Percentiles rank a stretch among this genome's conserved stretches.
These are phyloP conservation scores for Crenuchus spilurus DNA, from an alignment of 2,797 vertebrate genomes.

Conservation along the genomic window DNA sequence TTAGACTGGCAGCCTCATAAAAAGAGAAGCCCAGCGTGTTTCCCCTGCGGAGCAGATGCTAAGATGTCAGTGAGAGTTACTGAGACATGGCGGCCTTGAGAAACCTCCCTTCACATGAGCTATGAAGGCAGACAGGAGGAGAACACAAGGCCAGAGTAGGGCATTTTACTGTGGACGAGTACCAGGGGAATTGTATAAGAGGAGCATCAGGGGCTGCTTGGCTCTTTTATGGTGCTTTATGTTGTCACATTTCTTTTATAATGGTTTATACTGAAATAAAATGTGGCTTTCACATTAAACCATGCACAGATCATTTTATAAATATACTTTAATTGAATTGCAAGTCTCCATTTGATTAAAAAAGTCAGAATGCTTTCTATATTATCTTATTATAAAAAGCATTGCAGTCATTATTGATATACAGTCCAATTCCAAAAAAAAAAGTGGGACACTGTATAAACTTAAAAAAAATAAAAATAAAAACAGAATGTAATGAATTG, in stretches of 20 bases:
- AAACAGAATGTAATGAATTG: too few relatives aligned
- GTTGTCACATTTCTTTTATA: not conserved
- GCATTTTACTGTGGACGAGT: conserved; percentile 21
- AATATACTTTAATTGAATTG: too few relatives aligned
- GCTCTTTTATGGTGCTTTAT: not conserved
- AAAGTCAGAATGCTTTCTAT: too few relatives aligned
- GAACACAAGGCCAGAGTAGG: conserved; percentile 11
- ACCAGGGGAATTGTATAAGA: not conserved
- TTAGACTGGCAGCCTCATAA: conserved; percentile 46
- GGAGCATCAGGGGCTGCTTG: not conserved
- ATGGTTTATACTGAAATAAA: not conserved
- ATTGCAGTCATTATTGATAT: too few relatives aligned
- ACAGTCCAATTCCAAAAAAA: too few relatives aligned
- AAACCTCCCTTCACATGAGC: conserved; percentile 45
- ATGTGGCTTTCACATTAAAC: not conserved
- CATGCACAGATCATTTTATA: too few relatives aligned
- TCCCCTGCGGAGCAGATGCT: conserved; percentile 41
- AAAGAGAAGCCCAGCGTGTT: conserved; percentile 41
- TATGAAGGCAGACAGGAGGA: conserved; percentile 35
- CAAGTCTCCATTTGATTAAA: too few relatives aligned
- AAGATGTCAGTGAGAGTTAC: conserved; percentile 54
- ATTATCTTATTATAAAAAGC: too few relatives aligned
- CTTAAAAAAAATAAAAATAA: too few relatives aligned
- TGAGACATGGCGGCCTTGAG: conserved; percentile 50
- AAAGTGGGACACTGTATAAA: too few relatives aligned